Evolutionary conservation across 2,797 vertebrate genomes (phyloP), one percentile per base, ranked within the genome.

Genomic region (Tenualosa ilisha): DNA sequence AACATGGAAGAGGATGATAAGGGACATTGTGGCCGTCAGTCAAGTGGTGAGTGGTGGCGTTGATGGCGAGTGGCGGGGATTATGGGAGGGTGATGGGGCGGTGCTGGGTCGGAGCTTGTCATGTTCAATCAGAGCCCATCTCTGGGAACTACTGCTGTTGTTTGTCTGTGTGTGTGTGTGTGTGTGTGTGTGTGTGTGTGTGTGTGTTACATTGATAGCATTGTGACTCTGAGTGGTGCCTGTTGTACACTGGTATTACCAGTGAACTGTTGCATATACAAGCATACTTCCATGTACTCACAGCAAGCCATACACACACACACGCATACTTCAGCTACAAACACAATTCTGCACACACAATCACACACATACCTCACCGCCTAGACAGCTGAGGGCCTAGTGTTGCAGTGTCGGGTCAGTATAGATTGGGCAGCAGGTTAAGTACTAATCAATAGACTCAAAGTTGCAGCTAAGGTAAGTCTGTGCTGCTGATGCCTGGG

Each of bases 361-460:
- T 3, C 11, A 37, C 63, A 37, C 63, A 72, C 24, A 9, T 9
- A 37, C n/a, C 8, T 24, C 24, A 65, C 3, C 9, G 0, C 6
- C 15, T 31, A 72, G 65, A 15, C 12, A 13, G 4, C 26, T 72
- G 5, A 72, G 15, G 65, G 65, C 11, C 65, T 40, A 26, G 31
- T 72, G 65, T 83, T 81, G 46, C 53, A n/a, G 50, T 61, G 54
- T 59, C 2, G 65, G 65, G 65, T 40, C 26, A 37, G 4, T 3
- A 72, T 3, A 37, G 65, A 11, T 72, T 37, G 11, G 31, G 13
- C 65, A 72, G 31, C 65, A 72, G 82, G 83, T 84, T 59, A 83
- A 86, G 24, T 31, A 82, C 17, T 68, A 86, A 88, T 84, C 86
- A 81, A 86, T 86, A 81, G 12, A 59, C 68, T 83, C 20, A 84